Percentiles rank a stretch among this genome's conserved stretches.
phyloP scores from a whole-genome alignment of 2,888 invertebrate genomes.

The Yponomeuta cagnagella region DNA sequence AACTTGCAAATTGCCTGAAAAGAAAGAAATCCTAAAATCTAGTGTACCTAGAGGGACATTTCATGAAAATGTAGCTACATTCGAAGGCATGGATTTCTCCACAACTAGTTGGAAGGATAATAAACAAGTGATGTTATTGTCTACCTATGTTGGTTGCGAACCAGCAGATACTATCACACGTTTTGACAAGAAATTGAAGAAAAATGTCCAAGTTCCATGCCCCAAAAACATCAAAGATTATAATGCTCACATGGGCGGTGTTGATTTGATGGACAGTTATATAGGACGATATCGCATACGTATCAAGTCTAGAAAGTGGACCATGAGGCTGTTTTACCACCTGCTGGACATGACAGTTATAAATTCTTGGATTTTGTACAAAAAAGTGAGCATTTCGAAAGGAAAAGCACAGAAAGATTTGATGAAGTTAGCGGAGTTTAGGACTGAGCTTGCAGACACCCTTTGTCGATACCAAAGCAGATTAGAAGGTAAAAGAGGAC shows the following conservation, averaged over 20 bases:
- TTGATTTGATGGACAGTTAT: slow-evolving; percentile 39
- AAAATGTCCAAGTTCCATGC: slow-evolving; percentile 35
- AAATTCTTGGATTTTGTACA: slow-evolving; percentile 36
- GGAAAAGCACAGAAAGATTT: too few relatives aligned
- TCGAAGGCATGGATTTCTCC: slow-evolving; percentile 16
- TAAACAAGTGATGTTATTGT: slow-evolving; percentile 24
- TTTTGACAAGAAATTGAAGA: slow-evolving; percentile 34
- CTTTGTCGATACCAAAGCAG: too few relatives aligned
- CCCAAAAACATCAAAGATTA: slow-evolving; percentile 37
- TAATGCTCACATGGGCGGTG: slow-evolving; percentile 42
- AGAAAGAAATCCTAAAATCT: slow-evolving; percentile 16
- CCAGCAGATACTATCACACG: slow-evolving; percentile 32
- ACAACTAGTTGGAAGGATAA: slow-evolving; percentile 28
- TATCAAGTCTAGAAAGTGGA: slow-evolving; percentile 38
- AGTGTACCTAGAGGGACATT: slow-evolving; percentile 19
- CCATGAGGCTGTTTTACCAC: slow-evolving; percentile 37
- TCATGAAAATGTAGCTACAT: slow-evolving; percentile 19
- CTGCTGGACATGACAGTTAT: slow-evolving; percentile 34
- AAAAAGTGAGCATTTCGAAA: slow-evolving; percentile 9
- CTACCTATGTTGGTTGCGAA: slow-evolving; percentile 27
- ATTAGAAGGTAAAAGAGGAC: too few relatives aligned
- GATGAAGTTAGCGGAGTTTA: too few relatives aligned
- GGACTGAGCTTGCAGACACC: too few relatives aligned
- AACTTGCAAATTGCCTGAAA: slow-evolving; percentile 16
- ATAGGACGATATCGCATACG: slow-evolving; percentile 33